Conservation (phyloP, 2,888 invertebrate species). For the Masnerella sp. region DNA sequence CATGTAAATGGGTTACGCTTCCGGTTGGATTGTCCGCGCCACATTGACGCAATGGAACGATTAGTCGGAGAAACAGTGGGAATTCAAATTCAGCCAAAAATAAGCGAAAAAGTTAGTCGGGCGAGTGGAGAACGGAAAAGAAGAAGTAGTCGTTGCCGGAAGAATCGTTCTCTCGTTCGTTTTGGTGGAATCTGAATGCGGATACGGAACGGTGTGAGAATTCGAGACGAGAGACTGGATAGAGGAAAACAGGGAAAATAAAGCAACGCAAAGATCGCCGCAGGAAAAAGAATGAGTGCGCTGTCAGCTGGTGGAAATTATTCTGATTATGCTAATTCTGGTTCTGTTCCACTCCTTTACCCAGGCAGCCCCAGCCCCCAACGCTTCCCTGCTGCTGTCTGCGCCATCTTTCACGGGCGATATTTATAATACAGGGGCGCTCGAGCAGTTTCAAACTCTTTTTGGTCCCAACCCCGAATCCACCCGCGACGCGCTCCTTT, state of each 20-base stretch:
- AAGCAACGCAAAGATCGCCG: slow-evolving; percentile 77
- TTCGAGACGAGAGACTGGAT: slow-evolving; percentile 69
- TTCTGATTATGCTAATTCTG: slow-evolving; percentile 83
- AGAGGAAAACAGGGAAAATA: slow-evolving; percentile 77
- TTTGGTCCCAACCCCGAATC: slow-evolving; percentile 67
- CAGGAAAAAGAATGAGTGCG: slow-evolving; percentile 80
- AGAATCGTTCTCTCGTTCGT: slow-evolving; percentile 58
- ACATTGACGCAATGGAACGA: slow-evolving; percentile 58
- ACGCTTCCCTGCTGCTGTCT: slow-evolving; percentile 76
- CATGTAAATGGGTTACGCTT: slow-evolving; percentile 61
- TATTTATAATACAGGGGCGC: slow-evolving; percentile 78
- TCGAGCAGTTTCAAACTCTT: slow-evolving; percentile 77
- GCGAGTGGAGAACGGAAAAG: slow-evolving; percentile 53
- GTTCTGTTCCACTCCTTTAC: slow-evolving; percentile 79
- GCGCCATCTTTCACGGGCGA: slow-evolving; percentile 77
- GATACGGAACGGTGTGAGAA: slow-evolving; percentile 67
- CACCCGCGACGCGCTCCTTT: slow-evolving; percentile 60
- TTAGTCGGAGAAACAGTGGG: slow-evolving; percentile 57
- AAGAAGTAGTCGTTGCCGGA: slow-evolving; percentile 54
- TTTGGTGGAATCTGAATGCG: slow-evolving; percentile 64
- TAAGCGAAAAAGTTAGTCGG: slow-evolving; percentile 59
- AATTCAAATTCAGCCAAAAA: slow-evolving; percentile 56
- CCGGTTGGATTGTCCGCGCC: slow-evolving; percentile 57
- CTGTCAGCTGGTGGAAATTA: slow-evolving; percentile 82
- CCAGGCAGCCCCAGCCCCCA: slow-evolving; percentile 71